A percentile compares a stretch with the other conserved stretches of the same genome.
Conservation (phyloP, 2,797 vertebrate genomes). For the Fundulus diaphanus region DNA sequence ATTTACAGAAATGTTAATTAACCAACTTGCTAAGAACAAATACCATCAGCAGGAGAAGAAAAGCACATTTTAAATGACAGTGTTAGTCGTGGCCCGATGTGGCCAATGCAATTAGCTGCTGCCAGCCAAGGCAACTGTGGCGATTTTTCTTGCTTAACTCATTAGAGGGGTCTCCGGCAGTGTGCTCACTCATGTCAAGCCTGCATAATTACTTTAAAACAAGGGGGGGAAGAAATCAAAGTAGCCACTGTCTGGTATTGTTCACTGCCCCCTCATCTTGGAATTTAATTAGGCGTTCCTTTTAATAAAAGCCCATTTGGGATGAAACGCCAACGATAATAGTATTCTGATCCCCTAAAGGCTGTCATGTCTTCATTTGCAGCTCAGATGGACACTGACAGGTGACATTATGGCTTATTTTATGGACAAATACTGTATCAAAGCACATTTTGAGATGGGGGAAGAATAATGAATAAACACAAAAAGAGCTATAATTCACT, state of each 20-base stretch:
- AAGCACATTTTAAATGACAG: conserved; percentile 78
- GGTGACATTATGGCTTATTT: conserved; percentile 67
- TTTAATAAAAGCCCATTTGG: conserved; percentile 85
- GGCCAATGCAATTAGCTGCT: conserved; percentile 84
- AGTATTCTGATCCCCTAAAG: conserved; percentile 60
- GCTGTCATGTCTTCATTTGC: conserved; percentile 75
- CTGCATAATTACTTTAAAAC: conserved; percentile 86
- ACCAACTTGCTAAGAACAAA: conserved; percentile 33
- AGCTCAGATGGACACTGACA: conserved; percentile 71
- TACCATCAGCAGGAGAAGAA: conserved; percentile 52
- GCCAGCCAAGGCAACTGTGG: conserved; percentile 81
- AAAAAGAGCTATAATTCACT: conserved; percentile 32
- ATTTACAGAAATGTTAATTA: conserved; percentile 55
- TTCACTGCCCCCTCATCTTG: conserved; percentile 80
- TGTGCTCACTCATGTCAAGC: conserved; percentile 85
- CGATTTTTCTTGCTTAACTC: conserved; percentile 87
- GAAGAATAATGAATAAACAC: conserved; percentile 43
- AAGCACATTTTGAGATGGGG: conserved; percentile 47
- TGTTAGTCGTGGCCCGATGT: conserved; percentile 73
- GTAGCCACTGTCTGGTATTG: conserved; percentile 82
- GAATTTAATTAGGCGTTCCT: conserved; percentile 86
- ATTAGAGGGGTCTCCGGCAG: conserved; percentile 82
- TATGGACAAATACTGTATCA: conserved; percentile 53
- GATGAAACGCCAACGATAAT: conserved; percentile 71
- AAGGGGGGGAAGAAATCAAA: conserved; percentile 75